Base-by-base conservation (phyloP, 64 coral and sea anemone species). In the Montipora capricornis region DNA sequence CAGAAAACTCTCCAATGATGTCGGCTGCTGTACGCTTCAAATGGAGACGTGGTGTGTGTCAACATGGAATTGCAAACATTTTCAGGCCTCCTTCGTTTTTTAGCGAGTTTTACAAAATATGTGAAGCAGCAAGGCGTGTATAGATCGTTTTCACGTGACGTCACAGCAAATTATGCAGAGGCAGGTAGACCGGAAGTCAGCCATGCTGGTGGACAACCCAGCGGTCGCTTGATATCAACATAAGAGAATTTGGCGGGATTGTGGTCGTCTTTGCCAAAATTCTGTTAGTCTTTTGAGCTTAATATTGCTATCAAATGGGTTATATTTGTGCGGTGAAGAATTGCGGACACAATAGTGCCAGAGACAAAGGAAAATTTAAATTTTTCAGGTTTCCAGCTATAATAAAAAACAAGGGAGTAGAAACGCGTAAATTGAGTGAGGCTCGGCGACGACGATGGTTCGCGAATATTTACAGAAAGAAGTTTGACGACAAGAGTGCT, bases 401-500 rank as follows among this genome's bases (percentile, higher is more conserved):
- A 64, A 16, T 64, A 12, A 16, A 14, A 64, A 64, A 1, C 60
- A 12, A 64, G 14, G 60, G 60, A 12, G 60, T 14, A 64, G 60
- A 64, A 64, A 64, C 2, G 9, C 60, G 60, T 16, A 16, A 64
- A 64, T 64, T 64, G 60, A 64, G 60, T 16, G 60, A 64, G 14
- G 11, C 11, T 16, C 60, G 60, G 14, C 3, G 9, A 15, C 9
- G 60, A 12, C 53, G 11, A 11, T 57, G 53, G 53, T 57, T 57
- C 11, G 53, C 53, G 11, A 57, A 6, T 88, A 88, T 88, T 88
- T 53, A 53, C 64, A 88, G 87, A 49, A 88, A 88, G 73, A 68
- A 88, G 37, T 88, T 88, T 9, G 70, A 88, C 49, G 49, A 77
- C 73, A 88, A 88, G 69, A 74, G 75, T 8, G 87, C 87, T 88